Base-by-base conservation (phyloP, 1,140 invertebrate genomes). In the Olivierus martensii region DNA sequence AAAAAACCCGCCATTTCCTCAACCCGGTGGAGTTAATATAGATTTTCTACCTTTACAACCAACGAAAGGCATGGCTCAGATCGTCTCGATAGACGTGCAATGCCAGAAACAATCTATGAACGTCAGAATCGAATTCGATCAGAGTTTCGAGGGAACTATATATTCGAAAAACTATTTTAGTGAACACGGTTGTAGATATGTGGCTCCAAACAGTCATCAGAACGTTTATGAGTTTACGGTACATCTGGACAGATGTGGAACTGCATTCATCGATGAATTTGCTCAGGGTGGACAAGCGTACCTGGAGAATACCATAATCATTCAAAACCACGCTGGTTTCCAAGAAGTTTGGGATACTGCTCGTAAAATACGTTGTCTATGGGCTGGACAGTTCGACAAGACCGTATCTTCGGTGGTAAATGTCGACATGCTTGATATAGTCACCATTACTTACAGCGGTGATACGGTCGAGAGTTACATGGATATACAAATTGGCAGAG, bases 181-280 rank as follows among this genome's bases (percentile, higher is more conserved):
- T 42, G 78, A 82, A 62, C 75, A 21, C 11, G 34, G 15, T 17
- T 58, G 57, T 15, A 37, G 53, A 49, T 59, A 49, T 61, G 83
- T 87, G 1, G 69, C 68, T 49, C 76, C 78, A 60, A 83, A 83
- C 63, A 80, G 78, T 0, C 79, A 77, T 9, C 71, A 79, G 62
- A 75, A 74, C 0, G 78, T 78, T 60, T 87, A 79, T 60, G 77
- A 79, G 1, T 86, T 87, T 64, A 84, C 81, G 0, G 77, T 87
- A 3, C 79, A 71, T 59, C 64, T 84, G n/a, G 79, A 85, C 52
- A 78, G 77, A 10, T 88, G 85, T 61, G 85, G 84, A 21, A 55
- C 53, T 9, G 38, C 34, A 9, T 55, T 55, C 17, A 22, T 49
- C 15, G 47, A 49, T 37, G 19, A 34, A 18, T 19, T 51, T 14